Conservation (phyloP, 2,113 vertebrate genomes). For the Erinaceus europaeus region DNA sequence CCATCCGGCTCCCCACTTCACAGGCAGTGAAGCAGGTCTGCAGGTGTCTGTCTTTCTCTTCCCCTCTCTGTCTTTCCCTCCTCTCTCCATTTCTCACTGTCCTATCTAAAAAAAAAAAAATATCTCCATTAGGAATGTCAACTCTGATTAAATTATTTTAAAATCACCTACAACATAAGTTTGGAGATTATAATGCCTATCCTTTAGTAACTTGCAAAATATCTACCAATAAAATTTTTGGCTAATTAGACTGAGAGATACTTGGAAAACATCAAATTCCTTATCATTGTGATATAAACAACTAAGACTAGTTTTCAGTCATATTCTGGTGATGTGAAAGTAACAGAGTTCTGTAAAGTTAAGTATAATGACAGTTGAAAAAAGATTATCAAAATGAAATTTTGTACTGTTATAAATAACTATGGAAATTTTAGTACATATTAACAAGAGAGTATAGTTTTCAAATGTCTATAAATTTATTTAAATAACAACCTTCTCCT, state of each 20-base stretch:
- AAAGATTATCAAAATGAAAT: slow-evolving; percentile 64
- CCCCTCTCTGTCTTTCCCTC: too few relatives aligned
- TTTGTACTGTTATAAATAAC: slow-evolving; percentile 16
- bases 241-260: slow-evolving; percentile 54
- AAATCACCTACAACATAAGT: slow-evolving; percentile 18
- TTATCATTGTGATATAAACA: slow-evolving; percentile 2
- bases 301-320: not conserved
- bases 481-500: slow-evolving; percentile 63
- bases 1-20: too few relatives aligned
- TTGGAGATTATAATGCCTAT: slow-evolving; percentile 14
- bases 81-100: too few relatives aligned
- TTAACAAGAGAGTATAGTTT: slow-evolving; percentile 52
- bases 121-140: slow-evolving; percentile 57
- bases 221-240: slow-evolving; percentile 28
- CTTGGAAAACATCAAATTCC: not conserved
- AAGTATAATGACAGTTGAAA: slow-evolving; percentile 22
- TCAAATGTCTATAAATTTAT: slow-evolving; percentile 58
- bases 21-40: too few relatives aligned
- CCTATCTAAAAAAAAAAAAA: too few relatives aligned
- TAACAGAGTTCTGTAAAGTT: not conserved
- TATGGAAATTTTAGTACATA: slow-evolving; percentile 58
- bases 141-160: not conserved
- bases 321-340: slow-evolving; percentile 33
- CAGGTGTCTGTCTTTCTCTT: too few relatives aligned
- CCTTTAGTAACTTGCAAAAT: not conserved